Evolutionary conservation across 2,888 invertebrate genomes (phyloP).

Genomic region (Drosophila tanythrix): DNA sequence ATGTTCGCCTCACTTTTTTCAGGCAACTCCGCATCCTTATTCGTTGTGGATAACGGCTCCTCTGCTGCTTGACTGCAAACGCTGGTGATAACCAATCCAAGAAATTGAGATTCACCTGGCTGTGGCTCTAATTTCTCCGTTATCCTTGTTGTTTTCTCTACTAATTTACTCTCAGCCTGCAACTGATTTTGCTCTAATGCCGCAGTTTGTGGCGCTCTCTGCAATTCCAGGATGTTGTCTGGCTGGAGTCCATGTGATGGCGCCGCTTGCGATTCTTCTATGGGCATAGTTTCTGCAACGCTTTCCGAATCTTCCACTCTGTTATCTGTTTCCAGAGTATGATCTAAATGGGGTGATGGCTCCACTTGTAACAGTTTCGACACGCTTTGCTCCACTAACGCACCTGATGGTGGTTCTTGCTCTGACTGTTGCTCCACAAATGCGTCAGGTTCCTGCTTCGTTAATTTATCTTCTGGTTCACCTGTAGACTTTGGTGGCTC

Average conservation of each 20-base stretch:
- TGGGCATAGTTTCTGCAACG: not conserved
- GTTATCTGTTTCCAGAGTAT: not conserved
- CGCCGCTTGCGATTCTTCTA: not conserved
- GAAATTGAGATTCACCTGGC: conserved; percentile 19
- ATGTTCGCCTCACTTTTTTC: conserved; percentile 17
- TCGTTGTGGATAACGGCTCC: not conserved
- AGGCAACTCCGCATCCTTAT: not conserved
- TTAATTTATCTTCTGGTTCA: not conserved
- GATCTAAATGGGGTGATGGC: not conserved
- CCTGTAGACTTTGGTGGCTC: not conserved
- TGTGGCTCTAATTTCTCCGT: not conserved
- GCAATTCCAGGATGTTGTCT: not conserved
- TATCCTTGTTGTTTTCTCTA: not conserved
- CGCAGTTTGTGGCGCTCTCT: not conserved
- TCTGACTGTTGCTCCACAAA: not conserved
- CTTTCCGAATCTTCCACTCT: not conserved
- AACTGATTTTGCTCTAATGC: not conserved
- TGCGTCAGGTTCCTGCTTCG: not conserved
- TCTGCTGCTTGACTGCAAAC: conserved; percentile 70
- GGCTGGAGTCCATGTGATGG: not conserved
- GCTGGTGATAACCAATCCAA: conserved; percentile 70
- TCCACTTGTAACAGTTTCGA: not conserved
- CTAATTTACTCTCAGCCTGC: not conserved
- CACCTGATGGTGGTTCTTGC: not conserved
- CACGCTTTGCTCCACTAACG: not conserved